Evolutionary conservation across 2,888 invertebrate species (phyloP), one percentile per base, ranked within the genome.

Genomic region (Phorcus lineatus): DNA sequence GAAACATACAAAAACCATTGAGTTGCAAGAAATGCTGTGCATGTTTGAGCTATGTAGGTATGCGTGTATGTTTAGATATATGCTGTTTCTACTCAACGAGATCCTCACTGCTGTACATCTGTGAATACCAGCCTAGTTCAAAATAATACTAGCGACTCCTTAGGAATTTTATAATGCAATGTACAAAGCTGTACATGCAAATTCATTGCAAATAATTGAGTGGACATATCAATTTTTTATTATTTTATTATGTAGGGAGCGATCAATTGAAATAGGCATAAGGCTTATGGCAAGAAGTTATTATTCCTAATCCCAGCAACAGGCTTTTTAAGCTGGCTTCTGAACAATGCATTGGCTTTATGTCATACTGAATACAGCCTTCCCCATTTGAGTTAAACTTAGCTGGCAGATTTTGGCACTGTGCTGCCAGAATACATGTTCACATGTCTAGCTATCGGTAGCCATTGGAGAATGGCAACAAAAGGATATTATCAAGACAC

Each of bases 331-430:
- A 28, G 62, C 62, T 62, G 62, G 62, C 22, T 28, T 28, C 28
- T 6, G 62, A 62, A 28, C 62, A 62, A 22, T 28, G 13, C 62
- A 17, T 24, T 28, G 24, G 62, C 62, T 62, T 62, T 62, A n/a
- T 62, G 62, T 62, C 62, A 62, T 62, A 28, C 62, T 28, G 62
- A n/a, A n/a, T 62, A 62, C 62, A 62, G 62, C 62, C 62, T 28
- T 19, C 57, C 24, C 28, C 62, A 24, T 24, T 62, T 2, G 16
- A 13, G 62, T 62, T 62, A 62, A 62, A 62, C 13, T 62, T 62
- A 62, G 62, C 22, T 62, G 22, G 16, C 24, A 28, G 62, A 28
- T 24, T 62, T 62, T 62, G 62, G 62, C 62, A 62, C 24, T 62
- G 62, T 24, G 62, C 62, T 28, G 62, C 24, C 28, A 28, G 62